Conservation (phyloP, 2,113 vertebrate genomes). For the Tragulus kanchil region DNA sequence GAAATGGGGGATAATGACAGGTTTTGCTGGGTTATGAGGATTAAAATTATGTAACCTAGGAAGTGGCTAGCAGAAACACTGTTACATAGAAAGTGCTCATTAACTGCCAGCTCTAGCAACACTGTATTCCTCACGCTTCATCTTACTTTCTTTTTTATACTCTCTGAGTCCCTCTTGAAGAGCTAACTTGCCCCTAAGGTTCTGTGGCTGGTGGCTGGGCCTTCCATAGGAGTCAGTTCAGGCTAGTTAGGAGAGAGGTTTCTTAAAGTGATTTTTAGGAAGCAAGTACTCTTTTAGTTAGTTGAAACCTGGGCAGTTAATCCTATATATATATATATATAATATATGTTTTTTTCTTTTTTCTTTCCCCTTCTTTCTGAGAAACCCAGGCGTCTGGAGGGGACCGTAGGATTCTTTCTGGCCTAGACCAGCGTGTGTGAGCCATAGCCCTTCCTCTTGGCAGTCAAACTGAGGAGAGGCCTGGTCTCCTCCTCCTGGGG, state of each 20-base stretch:
- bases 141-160: not conserved
- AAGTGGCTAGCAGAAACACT: not conserved
- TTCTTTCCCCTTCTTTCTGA: not conserved
- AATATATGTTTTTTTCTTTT: not conserved
- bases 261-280: conserved; percentile 21
- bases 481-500: not conserved
- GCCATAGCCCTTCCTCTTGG: conserved; percentile 27
- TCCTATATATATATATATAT: not conserved
- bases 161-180: not conserved
- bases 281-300: not conserved
- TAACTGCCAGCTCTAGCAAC: not conserved
- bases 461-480: not conserved
- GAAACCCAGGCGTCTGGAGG: not conserved
- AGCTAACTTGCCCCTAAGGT: not conserved
- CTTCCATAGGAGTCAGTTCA: not conserved
- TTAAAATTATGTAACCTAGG: not conserved
- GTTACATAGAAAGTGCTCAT: not conserved
- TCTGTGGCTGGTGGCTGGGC: too few species aligned
- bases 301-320: not conserved
- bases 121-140: not conserved
- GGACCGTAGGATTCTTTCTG: not conserved
- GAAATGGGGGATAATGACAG: not conserved
- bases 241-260: not conserved
- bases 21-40: not conserved
- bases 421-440: not conserved